These are phyloP conservation scores for Pseudococcus viburni DNA, from an alignment of 2,888 invertebrate species.

Conservation along the genomic window DNA sequence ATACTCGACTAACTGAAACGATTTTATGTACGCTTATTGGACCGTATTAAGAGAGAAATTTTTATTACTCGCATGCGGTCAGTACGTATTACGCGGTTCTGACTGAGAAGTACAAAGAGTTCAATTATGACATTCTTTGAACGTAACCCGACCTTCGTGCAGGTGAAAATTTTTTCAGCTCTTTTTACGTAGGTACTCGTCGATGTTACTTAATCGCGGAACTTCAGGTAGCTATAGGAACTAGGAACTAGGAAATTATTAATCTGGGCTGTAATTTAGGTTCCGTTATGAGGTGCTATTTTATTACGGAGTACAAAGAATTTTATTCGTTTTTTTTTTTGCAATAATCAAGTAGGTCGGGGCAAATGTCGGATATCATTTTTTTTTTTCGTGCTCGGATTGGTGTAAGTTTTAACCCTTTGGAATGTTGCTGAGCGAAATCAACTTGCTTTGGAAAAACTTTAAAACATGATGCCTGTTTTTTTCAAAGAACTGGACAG, in stretches of 20 bases:
- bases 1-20: neutral
- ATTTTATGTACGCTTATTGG: neutral
- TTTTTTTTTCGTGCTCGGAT: too few relatives aligned
- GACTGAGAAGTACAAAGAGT: neutral
- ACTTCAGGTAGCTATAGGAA: too few relatives aligned
- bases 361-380: too few relatives aligned
- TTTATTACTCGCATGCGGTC: neutral
- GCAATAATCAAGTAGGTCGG: too few relatives aligned
- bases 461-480: too few relatives aligned
- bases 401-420: too few relatives aligned
- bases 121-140: neutral
- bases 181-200: too few relatives aligned
- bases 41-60: neutral
- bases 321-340: neutral
- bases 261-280: neutral
- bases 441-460: too few relatives aligned
- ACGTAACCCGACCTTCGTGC: neutral
- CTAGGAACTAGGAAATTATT: neutral
- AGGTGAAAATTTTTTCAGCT: neutral
- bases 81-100: neutral
- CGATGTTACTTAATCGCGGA: too few relatives aligned
- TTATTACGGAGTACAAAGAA: neutral
- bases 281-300: neutral
- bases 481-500: too few relatives aligned
- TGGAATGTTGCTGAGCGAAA: too few relatives aligned